Evolutionary conservation across 2,888 invertebrate species (phyloP).

Genomic region (Coremacera marginata): DNA sequence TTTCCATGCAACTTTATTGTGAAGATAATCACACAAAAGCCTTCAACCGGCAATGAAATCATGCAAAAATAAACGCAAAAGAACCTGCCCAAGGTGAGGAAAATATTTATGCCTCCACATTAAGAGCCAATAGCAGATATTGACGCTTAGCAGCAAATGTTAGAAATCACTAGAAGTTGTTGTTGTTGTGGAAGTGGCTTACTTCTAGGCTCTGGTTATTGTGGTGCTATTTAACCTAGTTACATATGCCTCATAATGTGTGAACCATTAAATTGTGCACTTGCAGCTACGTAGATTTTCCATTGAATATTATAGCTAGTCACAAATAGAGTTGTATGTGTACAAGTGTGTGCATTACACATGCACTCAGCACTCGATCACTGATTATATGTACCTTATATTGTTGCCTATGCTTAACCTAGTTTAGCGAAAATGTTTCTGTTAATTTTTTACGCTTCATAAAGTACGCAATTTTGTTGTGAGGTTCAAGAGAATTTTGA

Average conservation of each 20-base stretch:
- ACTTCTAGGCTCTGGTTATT: not conserved
- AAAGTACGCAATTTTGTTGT: not conserved
- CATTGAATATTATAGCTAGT: not conserved
- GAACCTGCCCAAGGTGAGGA: not conserved
- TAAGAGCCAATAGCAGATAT: not conserved
- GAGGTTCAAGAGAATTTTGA: not conserved
- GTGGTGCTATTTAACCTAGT: constrained; percentile 23
- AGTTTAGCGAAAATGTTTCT: constrained; percentile 14
- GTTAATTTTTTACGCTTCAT: constrained; percentile 16
- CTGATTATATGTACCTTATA: not conserved
- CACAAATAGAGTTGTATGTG: not conserved
- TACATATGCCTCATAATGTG: constrained; percentile 20
- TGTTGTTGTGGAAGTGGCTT: not conserved
- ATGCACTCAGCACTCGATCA: not conserved
- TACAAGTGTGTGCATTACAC: not conserved
- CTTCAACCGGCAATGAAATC: not conserved
- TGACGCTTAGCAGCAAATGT: too few relatives aligned
- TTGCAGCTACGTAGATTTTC: not conserved
- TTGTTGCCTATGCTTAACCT: constrained; percentile 14
- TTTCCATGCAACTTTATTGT: not conserved
- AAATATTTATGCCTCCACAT: not conserved
- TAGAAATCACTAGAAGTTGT: not conserved
- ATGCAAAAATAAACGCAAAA: not conserved
- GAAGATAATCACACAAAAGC: not conserved
- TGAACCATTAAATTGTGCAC: not conserved